Percentiles rank a stretch among this genome's conserved stretches.
phyloP scores from a whole-genome alignment of 1,140 invertebrate species.

The Formica selysi region DNA sequence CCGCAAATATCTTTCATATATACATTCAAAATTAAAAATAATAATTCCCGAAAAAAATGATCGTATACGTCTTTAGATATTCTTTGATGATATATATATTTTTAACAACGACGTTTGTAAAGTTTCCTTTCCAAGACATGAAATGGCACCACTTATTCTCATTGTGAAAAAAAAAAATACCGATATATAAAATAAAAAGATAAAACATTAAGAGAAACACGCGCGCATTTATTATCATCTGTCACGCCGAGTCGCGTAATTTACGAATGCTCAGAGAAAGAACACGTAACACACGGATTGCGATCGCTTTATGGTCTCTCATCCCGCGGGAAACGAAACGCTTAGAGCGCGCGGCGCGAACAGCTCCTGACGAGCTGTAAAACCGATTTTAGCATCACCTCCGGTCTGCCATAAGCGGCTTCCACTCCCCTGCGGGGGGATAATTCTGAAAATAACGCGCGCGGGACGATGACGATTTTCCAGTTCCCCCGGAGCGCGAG shows the following conservation, averaged over 20 bases:
- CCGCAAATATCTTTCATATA: no score
- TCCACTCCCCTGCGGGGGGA: background rate
- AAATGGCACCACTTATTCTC: no score
- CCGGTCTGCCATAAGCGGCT: constrained; percentile 1
- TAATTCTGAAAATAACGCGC: constrained; percentile 36
- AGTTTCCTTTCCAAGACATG: no score
- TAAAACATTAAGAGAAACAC: background rate
- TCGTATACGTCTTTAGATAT: no score
- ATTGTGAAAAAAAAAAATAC: background rate
- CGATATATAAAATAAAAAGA: background rate
- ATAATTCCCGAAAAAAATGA: no score
- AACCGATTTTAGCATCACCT: constrained; percentile 52
- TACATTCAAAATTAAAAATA: no score
- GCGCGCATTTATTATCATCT: background rate
- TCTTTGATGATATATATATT: no score
- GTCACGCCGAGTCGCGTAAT: background rate
- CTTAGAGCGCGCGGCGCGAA: constrained; percentile 19
- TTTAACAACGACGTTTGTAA: no score
- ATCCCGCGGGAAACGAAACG: constrained; percentile 31
- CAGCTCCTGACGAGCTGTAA: constrained; percentile 18
- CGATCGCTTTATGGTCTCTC: constrained; percentile 26
- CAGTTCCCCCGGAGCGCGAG: constrained; percentile 93
- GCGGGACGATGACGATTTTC: constrained; percentile 49
- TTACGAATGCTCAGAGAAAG: background rate
- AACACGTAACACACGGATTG: background rate